Evolutionary conservation across 2,113 vertebrate species (phyloP).

Genomic region (Neolamprologus falcicula): DNA sequence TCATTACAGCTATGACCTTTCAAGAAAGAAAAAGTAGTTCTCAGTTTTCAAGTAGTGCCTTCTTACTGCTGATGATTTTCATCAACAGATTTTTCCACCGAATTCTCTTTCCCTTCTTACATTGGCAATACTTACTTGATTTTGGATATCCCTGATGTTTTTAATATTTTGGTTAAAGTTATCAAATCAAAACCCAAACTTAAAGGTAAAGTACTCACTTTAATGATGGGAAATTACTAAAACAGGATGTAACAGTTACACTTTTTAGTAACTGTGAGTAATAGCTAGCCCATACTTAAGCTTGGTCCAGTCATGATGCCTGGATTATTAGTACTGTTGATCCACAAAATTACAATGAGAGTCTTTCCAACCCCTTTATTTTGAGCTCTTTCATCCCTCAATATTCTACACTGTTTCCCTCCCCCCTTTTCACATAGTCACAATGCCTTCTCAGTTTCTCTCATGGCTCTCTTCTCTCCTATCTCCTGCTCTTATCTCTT

Average conservation of each 20-base stretch:
- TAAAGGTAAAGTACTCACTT: not conserved
- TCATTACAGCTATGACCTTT: not conserved
- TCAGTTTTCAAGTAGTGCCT: not conserved
- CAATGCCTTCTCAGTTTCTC: not conserved
- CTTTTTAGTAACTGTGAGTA: not conserved
- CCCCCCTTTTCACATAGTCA: constrained; percentile 5
- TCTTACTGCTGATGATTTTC: not conserved
- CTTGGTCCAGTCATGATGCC: not conserved
- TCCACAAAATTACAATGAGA: not conserved
- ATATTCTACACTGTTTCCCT: not conserved
- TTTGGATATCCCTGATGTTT: not conserved
- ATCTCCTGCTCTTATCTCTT: constrained; percentile 3
- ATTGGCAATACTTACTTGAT: not conserved
- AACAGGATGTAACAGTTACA: not conserved
- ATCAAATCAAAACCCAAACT: not conserved
- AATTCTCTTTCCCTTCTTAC: not conserved
- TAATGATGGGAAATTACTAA: not conserved
- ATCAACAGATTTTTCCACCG: not conserved
- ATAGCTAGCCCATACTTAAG: not conserved
- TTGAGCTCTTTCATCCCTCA: not conserved
- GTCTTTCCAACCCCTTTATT: not conserved
- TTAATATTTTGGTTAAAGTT: not conserved
- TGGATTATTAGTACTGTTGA: not conserved
- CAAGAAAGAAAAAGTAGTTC: not conserved
- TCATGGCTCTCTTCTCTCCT: not conserved